Evolutionary conservation across 2,113 vertebrate genomes (phyloP).

Genomic region (Antechinus stuartii): DNA sequence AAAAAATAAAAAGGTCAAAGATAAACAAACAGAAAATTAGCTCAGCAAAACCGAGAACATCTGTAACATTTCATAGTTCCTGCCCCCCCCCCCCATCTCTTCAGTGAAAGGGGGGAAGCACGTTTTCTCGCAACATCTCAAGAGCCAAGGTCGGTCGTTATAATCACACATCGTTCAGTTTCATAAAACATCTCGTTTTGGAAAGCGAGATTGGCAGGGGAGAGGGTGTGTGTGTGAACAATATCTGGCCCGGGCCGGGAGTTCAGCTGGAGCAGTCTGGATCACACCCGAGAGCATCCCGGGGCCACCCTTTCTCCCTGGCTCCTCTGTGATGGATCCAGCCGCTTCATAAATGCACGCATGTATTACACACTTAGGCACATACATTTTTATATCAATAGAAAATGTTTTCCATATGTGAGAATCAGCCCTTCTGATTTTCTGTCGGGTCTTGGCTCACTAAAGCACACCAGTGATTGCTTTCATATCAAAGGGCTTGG

Average conservation of each 20-base stretch:
- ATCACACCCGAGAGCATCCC: not conserved
- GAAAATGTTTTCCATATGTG: slow-evolving; percentile 77
- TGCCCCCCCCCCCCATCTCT: not conserved
- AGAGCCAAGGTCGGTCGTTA: not conserved
- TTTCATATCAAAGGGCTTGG: slow-evolving; percentile 75
- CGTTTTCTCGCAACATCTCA: not conserved
- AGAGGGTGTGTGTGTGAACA: not conserved
- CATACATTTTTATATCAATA: slow-evolving; percentile 70
- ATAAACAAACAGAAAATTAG: not conserved
- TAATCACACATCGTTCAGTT: slow-evolving; percentile 2
- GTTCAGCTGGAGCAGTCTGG: not conserved
- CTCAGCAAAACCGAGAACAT: not conserved
- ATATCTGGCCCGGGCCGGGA: not conserved
- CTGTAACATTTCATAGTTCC: not conserved
- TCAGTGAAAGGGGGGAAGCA: not conserved
- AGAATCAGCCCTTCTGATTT: slow-evolving; percentile 58
- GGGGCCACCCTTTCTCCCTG: slow-evolving; percentile 31
- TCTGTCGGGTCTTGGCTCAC: slow-evolving; percentile 48
- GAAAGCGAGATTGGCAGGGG: not conserved
- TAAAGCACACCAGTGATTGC: slow-evolving; percentile 69
- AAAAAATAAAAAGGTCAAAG: not conserved
- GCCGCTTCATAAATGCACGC: slow-evolving; percentile 56
- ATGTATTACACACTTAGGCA: slow-evolving; percentile 27
- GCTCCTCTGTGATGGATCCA: slow-evolving; percentile 62
- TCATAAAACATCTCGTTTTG: not conserved